Evolutionary conservation across 2,797 vertebrate species (phyloP).

Genomic region (Mormyrops attenuatus): DNA sequence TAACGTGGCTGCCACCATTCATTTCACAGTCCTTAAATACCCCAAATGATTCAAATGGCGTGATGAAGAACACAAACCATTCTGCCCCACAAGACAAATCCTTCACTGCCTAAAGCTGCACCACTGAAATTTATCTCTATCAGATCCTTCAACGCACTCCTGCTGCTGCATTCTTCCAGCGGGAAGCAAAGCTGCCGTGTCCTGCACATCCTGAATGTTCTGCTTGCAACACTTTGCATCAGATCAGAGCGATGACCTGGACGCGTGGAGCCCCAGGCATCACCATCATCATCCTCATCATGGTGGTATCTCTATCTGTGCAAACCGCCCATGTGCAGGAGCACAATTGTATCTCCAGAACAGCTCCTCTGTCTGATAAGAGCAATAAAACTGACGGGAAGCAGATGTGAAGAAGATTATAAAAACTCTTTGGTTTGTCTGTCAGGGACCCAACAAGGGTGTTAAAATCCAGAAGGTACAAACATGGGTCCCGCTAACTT

Average conservation of each 20-base stretch:
- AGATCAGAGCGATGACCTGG: neutral
- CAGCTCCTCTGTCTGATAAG: neutral
- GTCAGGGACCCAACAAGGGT: neutral
- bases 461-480: neutral
- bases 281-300: neutral
- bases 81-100: neutral
- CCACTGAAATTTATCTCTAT: neutral
- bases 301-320: neutral
- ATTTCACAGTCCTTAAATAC: constrained; percentile 9
- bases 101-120: neutral
- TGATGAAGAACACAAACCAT: constrained; percentile 9
- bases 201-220: neutral
- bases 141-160: neutral
- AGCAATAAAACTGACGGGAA: constrained; percentile 20
- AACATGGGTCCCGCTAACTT: neutral
- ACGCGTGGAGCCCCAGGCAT: neutral
- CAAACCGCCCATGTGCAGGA: neutral
- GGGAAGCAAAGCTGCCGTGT: neutral
- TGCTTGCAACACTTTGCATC: neutral
- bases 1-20: neutral
- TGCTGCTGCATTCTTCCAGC: neutral
- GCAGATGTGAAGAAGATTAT: constrained; percentile 25
- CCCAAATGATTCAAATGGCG: neutral
- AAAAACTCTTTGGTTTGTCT: constrained; percentile 10
- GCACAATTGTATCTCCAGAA: neutral